Evolutionary conservation across 2,888 invertebrate species (phyloP).

Genomic region (Diaphora mendica): DNA sequence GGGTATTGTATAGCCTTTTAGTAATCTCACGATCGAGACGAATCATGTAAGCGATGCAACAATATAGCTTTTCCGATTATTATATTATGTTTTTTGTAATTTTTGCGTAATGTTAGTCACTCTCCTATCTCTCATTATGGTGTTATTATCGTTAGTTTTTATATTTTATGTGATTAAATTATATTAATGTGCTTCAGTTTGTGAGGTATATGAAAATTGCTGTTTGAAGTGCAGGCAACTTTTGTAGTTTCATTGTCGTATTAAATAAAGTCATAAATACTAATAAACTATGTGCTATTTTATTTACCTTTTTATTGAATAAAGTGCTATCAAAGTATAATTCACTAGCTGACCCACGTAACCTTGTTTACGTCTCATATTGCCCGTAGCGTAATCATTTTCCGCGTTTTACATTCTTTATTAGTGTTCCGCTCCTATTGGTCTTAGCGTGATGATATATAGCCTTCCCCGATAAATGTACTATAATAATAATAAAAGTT

Average conservation of each 20-base stretch:
- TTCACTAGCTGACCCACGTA: too few relatives aligned
- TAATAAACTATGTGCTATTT: conserved; percentile 63
- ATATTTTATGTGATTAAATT: conserved; percentile 73
- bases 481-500: too few relatives aligned
- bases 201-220: conserved; percentile 81
- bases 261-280: conserved; percentile 86
- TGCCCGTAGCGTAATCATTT: too few relatives aligned
- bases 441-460: too few relatives aligned
- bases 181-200: conserved; percentile 83
- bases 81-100: conserved; percentile 65
- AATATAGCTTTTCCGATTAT: conserved; percentile 77
- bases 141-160: conserved; percentile 79
- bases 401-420: too few relatives aligned
- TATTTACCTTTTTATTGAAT: conserved; percentile 27
- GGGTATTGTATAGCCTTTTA: conserved; percentile 85
- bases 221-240: conserved; percentile 85
- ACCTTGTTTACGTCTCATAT: too few relatives aligned
- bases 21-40: conserved; percentile 77
- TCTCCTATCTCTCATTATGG: conserved; percentile 74
- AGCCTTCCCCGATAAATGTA: too few relatives aligned
- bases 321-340: background rate
- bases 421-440: too few relatives aligned
- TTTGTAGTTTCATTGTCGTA: conserved; percentile 88
- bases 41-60: conserved; percentile 83
- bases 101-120: conserved; percentile 85